Percentiles rank a stretch among this genome's conserved stretches.
phyloP scores from a whole-genome alignment of 2,113 vertebrate genomes.

The Neogobius melanostomus region DNA sequence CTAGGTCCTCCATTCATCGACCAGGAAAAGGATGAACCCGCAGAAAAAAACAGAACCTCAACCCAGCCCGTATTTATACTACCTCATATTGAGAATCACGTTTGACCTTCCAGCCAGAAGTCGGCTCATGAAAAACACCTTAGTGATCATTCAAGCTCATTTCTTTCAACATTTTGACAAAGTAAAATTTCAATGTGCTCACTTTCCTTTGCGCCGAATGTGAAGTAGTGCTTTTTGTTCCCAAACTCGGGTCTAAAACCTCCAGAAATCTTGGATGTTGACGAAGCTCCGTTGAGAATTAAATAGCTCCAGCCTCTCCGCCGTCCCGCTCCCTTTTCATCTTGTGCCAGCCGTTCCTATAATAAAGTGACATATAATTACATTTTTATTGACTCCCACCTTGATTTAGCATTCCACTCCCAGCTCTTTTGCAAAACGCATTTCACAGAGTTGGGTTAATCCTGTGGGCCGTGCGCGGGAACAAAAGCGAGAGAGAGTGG shows the following conservation, averaged over 20 bases:
- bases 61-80: no score
- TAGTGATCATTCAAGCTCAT: background rate
- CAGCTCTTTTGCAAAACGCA: constrained; percentile 1
- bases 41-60: no score
- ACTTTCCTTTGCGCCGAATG: constrained; percentile 1
- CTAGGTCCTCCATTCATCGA: no score
- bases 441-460: constrained; percentile 12
- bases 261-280: constrained; percentile 18
- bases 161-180: background rate
- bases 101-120: no score
- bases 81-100: background rate
- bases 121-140: no score
- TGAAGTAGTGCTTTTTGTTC: constrained; percentile 10
- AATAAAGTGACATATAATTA: constrained; percentile 33
- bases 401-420: constrained; percentile 19
- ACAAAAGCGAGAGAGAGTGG: background rate
- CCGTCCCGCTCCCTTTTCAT: constrained; percentile 30
- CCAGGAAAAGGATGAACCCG: no score
- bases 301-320: constrained; percentile 15
- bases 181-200: background rate
- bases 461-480: background rate
- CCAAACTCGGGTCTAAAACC: constrained; percentile 4
- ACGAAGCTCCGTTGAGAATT: constrained; percentile 24
- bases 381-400: constrained; percentile 26
- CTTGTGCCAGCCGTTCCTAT: background rate